Evolutionary conservation across 2,888 invertebrate species (phyloP).

Genomic region (Sericinus montela): DNA sequence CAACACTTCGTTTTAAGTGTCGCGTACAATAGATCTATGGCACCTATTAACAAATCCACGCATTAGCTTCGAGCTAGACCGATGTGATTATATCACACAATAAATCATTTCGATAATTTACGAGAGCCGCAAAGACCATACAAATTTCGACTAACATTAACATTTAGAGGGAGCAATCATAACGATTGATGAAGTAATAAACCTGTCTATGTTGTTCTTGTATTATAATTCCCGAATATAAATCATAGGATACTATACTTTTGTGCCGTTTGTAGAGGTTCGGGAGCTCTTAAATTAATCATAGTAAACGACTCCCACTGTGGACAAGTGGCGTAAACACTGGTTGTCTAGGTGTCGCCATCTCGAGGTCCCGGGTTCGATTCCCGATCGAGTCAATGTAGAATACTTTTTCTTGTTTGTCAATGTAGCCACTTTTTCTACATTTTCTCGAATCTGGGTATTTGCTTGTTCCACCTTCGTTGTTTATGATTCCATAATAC

Average conservation of each 20-base stretch:
- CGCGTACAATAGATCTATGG: slow-evolving; percentile 7
- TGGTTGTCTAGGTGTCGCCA: no score
- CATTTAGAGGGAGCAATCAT: slow-evolving; percentile 1
- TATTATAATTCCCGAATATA: slow-evolving; percentile 3
- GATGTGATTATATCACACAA: slow-evolving; percentile 3
- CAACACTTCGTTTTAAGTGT: slow-evolving; percentile 6
- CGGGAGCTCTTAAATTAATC: neutral
- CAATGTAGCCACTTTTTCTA: no score
- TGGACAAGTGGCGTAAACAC: no score
- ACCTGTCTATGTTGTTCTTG: neutral
- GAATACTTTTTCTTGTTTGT: no score
- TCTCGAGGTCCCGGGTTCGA: no score
- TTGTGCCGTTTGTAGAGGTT: neutral
- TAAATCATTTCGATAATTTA: slow-evolving; percentile 13
- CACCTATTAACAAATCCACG: slow-evolving; percentile 13
- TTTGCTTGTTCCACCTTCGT: no score
- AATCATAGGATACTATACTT: neutral
- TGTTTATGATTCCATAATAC: no score
- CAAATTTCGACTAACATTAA: slow-evolving; percentile 5
- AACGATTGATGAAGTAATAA: slow-evolving; percentile 3
- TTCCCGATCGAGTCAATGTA: no score
- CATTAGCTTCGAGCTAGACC: slow-evolving; percentile 1
- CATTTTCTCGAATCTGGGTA: no score
- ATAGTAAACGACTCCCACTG: no score
- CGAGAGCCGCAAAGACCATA: neutral